Percentiles rank a stretch among this genome's conserved stretches.
Conservation (phyloP, 2,888 invertebrate species). For the Stegophylla sp. region DNA sequence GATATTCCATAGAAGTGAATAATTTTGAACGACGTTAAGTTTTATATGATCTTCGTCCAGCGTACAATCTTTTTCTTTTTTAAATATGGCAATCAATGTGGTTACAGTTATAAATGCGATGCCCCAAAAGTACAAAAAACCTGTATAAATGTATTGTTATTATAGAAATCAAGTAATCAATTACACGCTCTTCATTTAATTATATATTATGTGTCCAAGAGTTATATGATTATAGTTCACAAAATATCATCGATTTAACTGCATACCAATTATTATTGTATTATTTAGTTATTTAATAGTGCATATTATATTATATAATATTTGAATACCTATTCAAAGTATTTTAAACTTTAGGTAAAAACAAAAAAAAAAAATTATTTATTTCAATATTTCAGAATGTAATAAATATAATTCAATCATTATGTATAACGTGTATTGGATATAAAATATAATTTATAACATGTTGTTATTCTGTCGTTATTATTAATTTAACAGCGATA, state of each 20-base stretch:
- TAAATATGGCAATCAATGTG: slow-evolving; percentile 68
- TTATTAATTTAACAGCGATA: background rate
- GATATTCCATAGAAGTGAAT: slow-evolving; percentile 81
- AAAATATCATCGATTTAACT: no score
- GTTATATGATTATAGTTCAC: no score
- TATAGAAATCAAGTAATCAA: slow-evolving; percentile 7
- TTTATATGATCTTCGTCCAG: slow-evolving; percentile 68
- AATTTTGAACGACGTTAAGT: slow-evolving; percentile 72
- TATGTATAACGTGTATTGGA: no score
- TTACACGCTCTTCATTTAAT: no score
- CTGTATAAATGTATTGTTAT: slow-evolving; percentile 65
- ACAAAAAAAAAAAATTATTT: no score
- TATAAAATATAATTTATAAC: background rate
- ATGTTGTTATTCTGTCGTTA: background rate
- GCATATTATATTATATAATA: no score
- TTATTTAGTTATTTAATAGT: background rate
- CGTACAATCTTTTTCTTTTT: slow-evolving; percentile 72
- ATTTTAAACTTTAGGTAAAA: no score
- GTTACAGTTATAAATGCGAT: slow-evolving; percentile 88
- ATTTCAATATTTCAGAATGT: no score
- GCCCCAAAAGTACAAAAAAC: slow-evolving; percentile 95
- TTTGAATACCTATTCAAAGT: no score
- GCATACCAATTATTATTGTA: background rate
- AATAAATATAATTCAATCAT: no score
- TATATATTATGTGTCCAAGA: no score